Evolutionary conservation across 2,888 invertebrate species (phyloP), one percentile per base, ranked within the genome.

Genomic region (Bhutanitis thaidina): DNA sequence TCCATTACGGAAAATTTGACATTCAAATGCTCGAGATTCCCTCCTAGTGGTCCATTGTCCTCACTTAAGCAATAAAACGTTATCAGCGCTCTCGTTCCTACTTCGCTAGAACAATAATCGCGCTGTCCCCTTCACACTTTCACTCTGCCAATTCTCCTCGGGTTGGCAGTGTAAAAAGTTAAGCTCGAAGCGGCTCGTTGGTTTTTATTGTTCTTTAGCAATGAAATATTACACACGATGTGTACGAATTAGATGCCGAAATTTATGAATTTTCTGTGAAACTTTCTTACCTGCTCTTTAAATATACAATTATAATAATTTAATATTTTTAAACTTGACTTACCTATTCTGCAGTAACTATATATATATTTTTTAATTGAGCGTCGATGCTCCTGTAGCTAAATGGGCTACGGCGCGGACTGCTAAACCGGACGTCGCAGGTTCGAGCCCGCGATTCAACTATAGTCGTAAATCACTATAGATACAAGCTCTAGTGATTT

Each of bases 41-140:
- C 29, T 29, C 29, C 40, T 14, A 25, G 40, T 29, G 40, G 40
- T 40, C 40, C 29, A 40, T 40, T 40, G 40, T 40, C 40, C 40
- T 40, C 29, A 14, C 8, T 40, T 29, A 34, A 29, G 40, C 40
- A 29, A 40, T 40, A 40, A 40, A 27, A 40, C 29, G 40, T 29
- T 29, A 40, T 40, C 40, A 13, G 29, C 29, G 27, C 40, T 29
- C 29, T 29, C 29, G 12, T 14, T 40, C 40, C 29, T 7, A 39
- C 40, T 13, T 12, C 13, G 40, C 29, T 8, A 14, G 15, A 9
- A 13, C 30, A 8, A 25, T 27, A 13, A 29, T 14, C 29, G 13
- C 29, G 5, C 13, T 27, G 12, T 27, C 40, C 27, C 40, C 29
- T 3, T 25, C 38, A 12, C 12, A 16, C 38, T 16, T 36, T 36